Evolutionary conservation across 35 echinoderm and acorn worm species (phyloP), one percentile per base, ranked within the genome.

Genomic region (Chiridota heheva): DNA sequence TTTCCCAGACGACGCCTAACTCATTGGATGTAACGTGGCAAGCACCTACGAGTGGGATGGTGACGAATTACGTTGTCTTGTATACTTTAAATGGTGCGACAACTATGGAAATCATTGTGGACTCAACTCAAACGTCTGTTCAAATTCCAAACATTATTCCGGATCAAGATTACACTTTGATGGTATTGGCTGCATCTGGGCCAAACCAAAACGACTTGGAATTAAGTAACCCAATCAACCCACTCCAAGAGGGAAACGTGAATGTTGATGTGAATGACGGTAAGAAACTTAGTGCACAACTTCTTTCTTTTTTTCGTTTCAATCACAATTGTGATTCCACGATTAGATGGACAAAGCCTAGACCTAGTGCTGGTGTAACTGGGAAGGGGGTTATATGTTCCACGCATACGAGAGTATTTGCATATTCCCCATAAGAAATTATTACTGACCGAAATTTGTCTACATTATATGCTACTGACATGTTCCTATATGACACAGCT

Each of bases 21-120:
- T 58, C 56, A 8, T n/a, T 77, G 17, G 47, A 58, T 5, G 73
- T 77, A 2, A 58, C 55, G 15, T 77, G 73, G 73, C 34, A 29
- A 35, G 29, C 73, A 58, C 73, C 73, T 1, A 16, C 73, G 7
- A 22, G 22, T 22, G 73, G 73, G 22, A 41, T 40, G 5, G 73
- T 77, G 17, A 60, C 46, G 8, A 77, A 77, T 41, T 77, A 77
- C 30, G 55, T 77, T 15, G 60, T 77, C 22, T 58, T 39, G 29
- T 77, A 77, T 34, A 36, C 30, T 6, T 46, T 77, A n/a, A 55
- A 60, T 18, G 73, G 73, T 7, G n/a, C n/a, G n/a, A 77, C 73
- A 30, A 57, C 48, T 13, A 34, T 12, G 29, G 47, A 57, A 32
- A 2, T 36, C 20, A 35, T 77, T 30, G n/a, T 77, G 3, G 55